A percentile compares a stretch with the other conserved stretches of the same genome.
Conservation (phyloP, 2,113 vertebrate species). For the Nannospalax galili region DNA sequence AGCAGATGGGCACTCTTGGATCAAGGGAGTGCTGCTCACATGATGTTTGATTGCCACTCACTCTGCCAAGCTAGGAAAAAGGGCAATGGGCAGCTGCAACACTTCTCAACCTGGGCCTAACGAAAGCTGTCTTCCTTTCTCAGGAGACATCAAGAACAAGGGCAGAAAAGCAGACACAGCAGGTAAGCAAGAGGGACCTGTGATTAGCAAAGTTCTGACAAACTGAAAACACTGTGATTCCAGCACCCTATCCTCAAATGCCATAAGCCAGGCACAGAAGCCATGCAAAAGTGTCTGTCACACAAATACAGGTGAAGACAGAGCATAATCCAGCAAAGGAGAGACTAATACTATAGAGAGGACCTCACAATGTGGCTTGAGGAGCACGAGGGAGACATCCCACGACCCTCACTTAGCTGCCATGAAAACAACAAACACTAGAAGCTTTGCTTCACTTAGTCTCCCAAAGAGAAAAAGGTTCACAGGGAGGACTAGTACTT, state of each 20-base stretch:
- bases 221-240: slow-evolving; percentile 55
- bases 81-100: neutral
- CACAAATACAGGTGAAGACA: slow-evolving; percentile 26
- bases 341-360: slow-evolving; percentile 45
- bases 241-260: slow-evolving; percentile 68
- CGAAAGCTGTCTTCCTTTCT: neutral
- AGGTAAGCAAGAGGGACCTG: neutral
- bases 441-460: slow-evolving; percentile 74
- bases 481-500: no score
- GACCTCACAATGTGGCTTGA: slow-evolving; percentile 60
- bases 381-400: slow-evolving; percentile 55
- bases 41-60: neutral
- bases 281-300: slow-evolving; percentile 71
- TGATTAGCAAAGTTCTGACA: slow-evolving; percentile 59
- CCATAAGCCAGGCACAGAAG: slow-evolving; percentile 57
- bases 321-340: slow-evolving; percentile 34
- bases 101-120: neutral
- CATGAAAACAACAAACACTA: slow-evolving; percentile 72
- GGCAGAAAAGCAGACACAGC: slow-evolving; percentile 29
- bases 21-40: slow-evolving; percentile 19
- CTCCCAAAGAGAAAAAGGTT: slow-evolving; percentile 55
- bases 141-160: slow-evolving; percentile 56
- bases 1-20: neutral
- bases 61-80: slow-evolving; percentile 30
- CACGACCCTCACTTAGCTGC: slow-evolving; percentile 76